Conservation (phyloP, 2,797 vertebrate species). For the Hirundo rustica region DNA sequence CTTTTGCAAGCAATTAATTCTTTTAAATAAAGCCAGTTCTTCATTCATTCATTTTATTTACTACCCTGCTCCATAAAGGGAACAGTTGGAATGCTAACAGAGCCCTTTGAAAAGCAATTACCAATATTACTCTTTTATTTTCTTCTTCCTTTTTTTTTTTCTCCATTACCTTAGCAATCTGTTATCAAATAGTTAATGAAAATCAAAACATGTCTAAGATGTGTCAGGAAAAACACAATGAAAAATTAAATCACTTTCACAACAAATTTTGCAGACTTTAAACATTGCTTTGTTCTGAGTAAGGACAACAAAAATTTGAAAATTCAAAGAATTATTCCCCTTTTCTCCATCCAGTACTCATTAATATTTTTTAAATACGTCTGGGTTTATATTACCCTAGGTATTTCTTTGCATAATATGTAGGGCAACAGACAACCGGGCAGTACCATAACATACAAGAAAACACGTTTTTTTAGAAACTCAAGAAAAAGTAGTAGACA, state of each 20-base stretch:
- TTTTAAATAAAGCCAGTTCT: background rate
- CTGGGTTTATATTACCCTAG: constrained; percentile 16
- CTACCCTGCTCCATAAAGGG: background rate
- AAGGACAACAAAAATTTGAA: background rate
- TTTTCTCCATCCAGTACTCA: background rate
- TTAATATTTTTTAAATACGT: background rate
- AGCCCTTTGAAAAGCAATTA: background rate
- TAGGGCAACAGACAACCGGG: background rate
- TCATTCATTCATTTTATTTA: constrained; percentile 25
- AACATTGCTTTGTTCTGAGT: background rate
- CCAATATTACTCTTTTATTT: background rate
- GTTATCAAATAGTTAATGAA: background rate
- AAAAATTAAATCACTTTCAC: background rate
- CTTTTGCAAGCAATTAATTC: background rate
- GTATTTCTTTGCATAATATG: constrained; percentile 18
- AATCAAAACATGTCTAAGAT: background rate
- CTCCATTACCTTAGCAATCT: background rate
- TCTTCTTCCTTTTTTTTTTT: background rate
- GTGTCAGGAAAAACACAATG: background rate
- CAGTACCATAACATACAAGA: background rate
- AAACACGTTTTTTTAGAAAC: background rate
- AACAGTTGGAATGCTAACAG: background rate
- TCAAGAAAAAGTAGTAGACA: background rate
- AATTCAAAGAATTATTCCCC: background rate
- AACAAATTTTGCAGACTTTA: background rate